Evolutionary conservation across 2,888 invertebrate species (phyloP).

Genomic region (Microdon myrmicae): DNA sequence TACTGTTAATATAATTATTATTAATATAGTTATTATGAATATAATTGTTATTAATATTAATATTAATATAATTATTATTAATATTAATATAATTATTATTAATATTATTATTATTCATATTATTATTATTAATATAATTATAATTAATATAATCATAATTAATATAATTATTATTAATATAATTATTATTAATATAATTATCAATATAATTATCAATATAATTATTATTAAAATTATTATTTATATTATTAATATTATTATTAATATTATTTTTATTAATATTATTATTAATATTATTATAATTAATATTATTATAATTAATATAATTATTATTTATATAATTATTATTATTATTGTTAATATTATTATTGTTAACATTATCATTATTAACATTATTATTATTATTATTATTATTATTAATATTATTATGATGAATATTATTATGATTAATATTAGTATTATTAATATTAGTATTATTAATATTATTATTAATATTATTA

Average conservation of each 20-base stretch:
- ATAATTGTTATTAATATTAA: conserved; percentile 6
- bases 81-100: neutral
- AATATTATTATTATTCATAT: neutral
- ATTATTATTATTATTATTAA: neutral
- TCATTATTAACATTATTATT: conserved; percentile 1
- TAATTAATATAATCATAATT: neutral
- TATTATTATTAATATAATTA: neutral
- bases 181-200: neutral
- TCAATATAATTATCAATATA: neutral
- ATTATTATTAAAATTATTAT: neutral
- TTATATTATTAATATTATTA: neutral
- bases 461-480: conserved; percentile 5
- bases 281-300: conserved; percentile 11
- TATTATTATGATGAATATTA: neutral
- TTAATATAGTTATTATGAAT: neutral
- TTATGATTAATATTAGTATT: neutral
- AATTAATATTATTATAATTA: conserved; percentile 13
- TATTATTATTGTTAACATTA: neutral
- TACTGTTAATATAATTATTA: neutral
- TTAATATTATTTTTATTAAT: neutral
- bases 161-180: neutral
- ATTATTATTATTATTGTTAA: conserved; percentile 1
- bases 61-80: neutral
- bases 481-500: conserved; percentile 8
- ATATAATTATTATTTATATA: neutral